Evolutionary conservation across 2,113 vertebrate species (phyloP), one percentile per base, ranked within the genome.

Genomic region (Martes martes): DNA sequence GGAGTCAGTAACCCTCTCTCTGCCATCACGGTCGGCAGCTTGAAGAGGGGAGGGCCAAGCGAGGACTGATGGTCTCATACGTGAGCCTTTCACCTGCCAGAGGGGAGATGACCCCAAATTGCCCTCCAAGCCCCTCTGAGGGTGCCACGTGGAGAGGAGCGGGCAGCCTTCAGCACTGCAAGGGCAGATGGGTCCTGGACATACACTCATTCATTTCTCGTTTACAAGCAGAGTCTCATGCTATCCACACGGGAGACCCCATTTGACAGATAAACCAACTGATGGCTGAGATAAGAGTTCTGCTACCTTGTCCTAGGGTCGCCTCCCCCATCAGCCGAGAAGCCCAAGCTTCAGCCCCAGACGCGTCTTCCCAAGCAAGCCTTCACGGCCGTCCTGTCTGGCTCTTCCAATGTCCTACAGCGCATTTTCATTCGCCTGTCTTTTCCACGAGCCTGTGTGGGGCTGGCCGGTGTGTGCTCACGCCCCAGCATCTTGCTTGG

Each of bases 151-250:
- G 8, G 50, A 76, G 26, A 33, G 42, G 6, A 16, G 45, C 18
- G 4, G 7, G 14, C 15, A 71, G 57, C 23, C n/a, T 24, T 74
- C 1, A 15, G 1, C 16, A 76, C 82, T 63, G 26, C 8, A 36
- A 42, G 26, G 28, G 18, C 28, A 45, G 26, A 11, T 0, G 2
- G 6, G 13, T 21, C 47, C 31, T 9, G 0, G 1, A 1, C 3
- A 3, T 2, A 45, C 2, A 14, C 9, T 0, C 24, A 19, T 13
- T 73, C 36, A 26, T 23, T 57, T 89, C 71, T 10, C 2, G 55
- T 36, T 83, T 71, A 61, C 0, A 61, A 52, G 52, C 8, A 71
- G 31, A 2, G 36, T 67, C 24, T 78, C 50, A 10, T 9, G 26
- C 45, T 1, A 59, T 21, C 55, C 36, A 14, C 16, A 21, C 0